Conservation (phyloP, 2,888 invertebrate genomes). For the Trissolcus japonicus region DNA sequence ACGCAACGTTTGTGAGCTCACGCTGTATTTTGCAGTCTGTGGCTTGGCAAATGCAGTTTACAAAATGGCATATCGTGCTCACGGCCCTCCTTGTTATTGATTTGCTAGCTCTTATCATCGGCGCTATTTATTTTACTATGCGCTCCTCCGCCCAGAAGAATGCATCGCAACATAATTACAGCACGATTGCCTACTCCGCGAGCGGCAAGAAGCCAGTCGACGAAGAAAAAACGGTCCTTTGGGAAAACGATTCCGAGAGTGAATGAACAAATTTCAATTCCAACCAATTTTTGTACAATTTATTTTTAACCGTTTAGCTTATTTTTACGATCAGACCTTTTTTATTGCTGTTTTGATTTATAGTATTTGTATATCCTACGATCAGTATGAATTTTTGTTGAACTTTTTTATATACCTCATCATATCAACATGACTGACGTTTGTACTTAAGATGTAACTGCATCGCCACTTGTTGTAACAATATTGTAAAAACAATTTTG, state of each 20-base stretch:
- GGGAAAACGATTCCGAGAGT: slow-evolving; percentile 11
- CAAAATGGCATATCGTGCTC: slow-evolving; percentile 68
- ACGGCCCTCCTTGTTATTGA: slow-evolving; percentile 64
- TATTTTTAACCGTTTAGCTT: no score
- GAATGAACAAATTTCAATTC: no score
- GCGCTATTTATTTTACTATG: slow-evolving; percentile 59
- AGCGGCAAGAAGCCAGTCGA: slow-evolving; percentile 51
- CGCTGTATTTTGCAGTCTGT: slow-evolving; percentile 66
- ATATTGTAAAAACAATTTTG: no score
- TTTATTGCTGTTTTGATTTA: no score
- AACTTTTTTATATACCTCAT: no score
- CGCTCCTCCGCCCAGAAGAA: slow-evolving; percentile 48
- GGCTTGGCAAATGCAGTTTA: slow-evolving; percentile 66
- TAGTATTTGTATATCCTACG: no score
- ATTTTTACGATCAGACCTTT: no score
- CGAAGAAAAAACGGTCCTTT: slow-evolving; percentile 24
- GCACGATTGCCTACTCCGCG: slow-evolving; percentile 59
- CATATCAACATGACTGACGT: no score
- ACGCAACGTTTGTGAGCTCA: slow-evolving; percentile 77
- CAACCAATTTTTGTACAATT: no score
- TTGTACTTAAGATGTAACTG: no score
- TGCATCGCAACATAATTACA: slow-evolving; percentile 57
- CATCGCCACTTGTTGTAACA: no score
- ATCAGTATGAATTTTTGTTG: no score
- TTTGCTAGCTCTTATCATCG: slow-evolving; percentile 54